A percentile compares a stretch with the other conserved stretches of the same genome.
Conservation (phyloP, 2,113 vertebrate genomes). For the Chroicocephalus ridibundus region DNA sequence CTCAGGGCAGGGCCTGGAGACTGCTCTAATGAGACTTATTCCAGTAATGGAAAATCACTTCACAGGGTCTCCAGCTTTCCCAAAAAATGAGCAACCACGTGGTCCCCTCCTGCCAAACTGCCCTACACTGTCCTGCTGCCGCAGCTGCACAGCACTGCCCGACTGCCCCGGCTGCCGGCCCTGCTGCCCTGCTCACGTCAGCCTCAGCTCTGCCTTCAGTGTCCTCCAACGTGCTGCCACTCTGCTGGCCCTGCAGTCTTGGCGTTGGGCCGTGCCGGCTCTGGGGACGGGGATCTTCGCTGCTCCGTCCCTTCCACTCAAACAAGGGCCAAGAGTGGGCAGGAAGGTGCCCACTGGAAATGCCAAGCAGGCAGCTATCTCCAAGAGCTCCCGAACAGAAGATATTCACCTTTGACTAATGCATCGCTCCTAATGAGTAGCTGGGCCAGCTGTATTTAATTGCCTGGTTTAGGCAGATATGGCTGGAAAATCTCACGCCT, state of each 20-base stretch:
- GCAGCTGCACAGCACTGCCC: background rate
- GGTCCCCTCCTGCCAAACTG: too few relatives aligned
- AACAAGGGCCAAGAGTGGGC: background rate
- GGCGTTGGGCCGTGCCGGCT: background rate
- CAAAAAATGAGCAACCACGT: background rate
- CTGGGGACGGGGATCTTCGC: rapidly evolving
- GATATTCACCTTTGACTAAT: background rate
- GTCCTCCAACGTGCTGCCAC: background rate
- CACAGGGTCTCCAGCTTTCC: background rate
- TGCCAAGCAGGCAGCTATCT: background rate
- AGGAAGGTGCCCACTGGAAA: background rate
- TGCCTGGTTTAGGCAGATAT: background rate
- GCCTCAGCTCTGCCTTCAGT: background rate
- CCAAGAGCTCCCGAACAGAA: background rate
- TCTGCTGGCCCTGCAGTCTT: background rate
- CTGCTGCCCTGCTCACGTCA: background rate
- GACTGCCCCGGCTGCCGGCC: background rate
- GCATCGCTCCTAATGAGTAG: background rate
- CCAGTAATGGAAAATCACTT: background rate
- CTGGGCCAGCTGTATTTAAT: background rate
- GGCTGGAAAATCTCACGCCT: background rate
- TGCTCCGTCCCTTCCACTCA: background rate
- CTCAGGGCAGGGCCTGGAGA: background rate
- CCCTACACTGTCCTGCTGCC: background rate
- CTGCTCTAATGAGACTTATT: rapidly evolving